These are phyloP conservation scores for Phengaris alcon DNA, from an alignment of 2,888 invertebrate species.

Conservation along the genomic window DNA sequence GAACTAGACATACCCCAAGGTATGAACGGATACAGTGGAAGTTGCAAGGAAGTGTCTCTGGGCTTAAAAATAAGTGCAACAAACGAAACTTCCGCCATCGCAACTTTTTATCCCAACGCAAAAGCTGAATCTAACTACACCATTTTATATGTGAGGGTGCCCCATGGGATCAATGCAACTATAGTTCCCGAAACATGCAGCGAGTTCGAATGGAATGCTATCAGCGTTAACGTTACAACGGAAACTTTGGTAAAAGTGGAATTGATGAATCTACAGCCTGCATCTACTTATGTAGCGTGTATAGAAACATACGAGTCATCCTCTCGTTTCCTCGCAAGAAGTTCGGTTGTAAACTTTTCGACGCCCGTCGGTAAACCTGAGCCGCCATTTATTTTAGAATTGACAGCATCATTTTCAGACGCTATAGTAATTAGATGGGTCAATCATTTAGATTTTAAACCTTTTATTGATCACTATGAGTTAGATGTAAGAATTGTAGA, in stretches of 20 bases:
- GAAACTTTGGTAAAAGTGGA: constrained; percentile 45
- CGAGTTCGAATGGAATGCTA: constrained; percentile 61
- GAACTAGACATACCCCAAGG: constrained; percentile 52
- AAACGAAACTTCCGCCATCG: constrained; percentile 55
- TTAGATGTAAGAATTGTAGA: constrained; percentile 60
- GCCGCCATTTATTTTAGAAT: constrained; percentile 63
- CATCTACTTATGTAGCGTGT: constrained; percentile 63
- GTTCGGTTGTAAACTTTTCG: constrained; percentile 57
- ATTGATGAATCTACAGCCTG: constrained; percentile 55
- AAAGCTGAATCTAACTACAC: constrained; percentile 53
- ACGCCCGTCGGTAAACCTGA: constrained; percentile 63
- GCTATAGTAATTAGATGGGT: constrained; percentile 60
- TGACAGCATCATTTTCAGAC: constrained; percentile 55
- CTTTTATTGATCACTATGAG: constrained; percentile 58
- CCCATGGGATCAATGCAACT: constrained; percentile 45
- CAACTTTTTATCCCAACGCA: constrained; percentile 50
- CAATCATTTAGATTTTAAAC: constrained; percentile 58
- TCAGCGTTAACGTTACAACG: constrained; percentile 44
- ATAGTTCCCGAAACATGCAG: constrained; percentile 66
- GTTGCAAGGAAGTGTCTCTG: constrained; percentile 53
- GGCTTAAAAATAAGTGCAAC: constrained; percentile 50
- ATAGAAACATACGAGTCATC: constrained; percentile 58
- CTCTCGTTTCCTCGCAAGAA: constrained; percentile 51
- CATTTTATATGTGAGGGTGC: constrained; percentile 58
- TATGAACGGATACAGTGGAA: constrained; percentile 62